Base-by-base conservation (phyloP, 2,113 vertebrate species). In the Silurus asotus region DNA sequence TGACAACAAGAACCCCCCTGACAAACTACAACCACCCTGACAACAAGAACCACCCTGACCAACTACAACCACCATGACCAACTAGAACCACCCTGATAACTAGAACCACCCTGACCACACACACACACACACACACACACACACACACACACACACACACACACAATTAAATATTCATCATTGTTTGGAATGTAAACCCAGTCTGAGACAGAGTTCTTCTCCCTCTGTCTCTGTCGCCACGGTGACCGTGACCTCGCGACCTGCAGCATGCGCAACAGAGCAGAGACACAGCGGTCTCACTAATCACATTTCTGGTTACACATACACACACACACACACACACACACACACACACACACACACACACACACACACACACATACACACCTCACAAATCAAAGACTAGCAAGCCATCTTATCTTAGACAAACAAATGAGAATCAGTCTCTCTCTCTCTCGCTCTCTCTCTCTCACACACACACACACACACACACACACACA, bases 301-400 rank as follows among this genome's bases (percentile, higher is more conserved):
- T 86, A 83, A 87, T 87, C 64, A 74, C 78, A 84, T 25, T n/a
- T 85, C 62, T 15, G 14, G 51, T 72, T 59, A 81, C 76, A 25
- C 9, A 64, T 19, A 23, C 61, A 64, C 17, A 76, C 51, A 76
- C 1, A 74, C 48, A 49, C 25, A 10, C 65, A 28, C 48, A 84
- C 56, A 62, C 55, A 28, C 80, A 69, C 62, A 84, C 74, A 15
- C 75, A 56, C 49, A 28, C 72, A 77, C 23, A 77, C 75, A 77
- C 59, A 72, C 25, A 59, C 62, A 45, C 78, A 65, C 72, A 87
- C 72, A 74, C 70, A 74, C 17, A 74, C 37, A 74, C 75, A 49
- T 69, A 65, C 61, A 83, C 62, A 51, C 17, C 49, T 0, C 17
- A 51, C 3, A 49, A 13, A 58, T 81, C 59, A 81, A 61, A 49